Evolutionary conservation across 2,797 vertebrate genomes (phyloP).

Genomic region (Enteromius radiatus): DNA sequence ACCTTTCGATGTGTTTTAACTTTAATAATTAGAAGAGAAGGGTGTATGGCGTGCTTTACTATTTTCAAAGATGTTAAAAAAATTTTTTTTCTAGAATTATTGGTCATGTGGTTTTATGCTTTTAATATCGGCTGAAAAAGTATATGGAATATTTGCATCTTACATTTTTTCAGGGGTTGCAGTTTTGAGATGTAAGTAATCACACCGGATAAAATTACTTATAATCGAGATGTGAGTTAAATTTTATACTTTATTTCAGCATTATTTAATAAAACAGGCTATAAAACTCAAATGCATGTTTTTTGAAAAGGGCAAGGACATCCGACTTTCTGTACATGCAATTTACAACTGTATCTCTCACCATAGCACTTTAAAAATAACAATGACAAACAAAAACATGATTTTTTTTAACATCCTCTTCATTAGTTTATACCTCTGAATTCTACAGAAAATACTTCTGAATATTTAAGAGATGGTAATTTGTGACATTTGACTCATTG

Average conservation of each 20-base stretch:
- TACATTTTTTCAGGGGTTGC: not conserved
- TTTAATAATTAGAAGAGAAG: conserved; percentile 6
- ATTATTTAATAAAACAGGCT: not conserved
- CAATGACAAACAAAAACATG: not conserved
- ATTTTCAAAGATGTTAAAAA: not conserved
- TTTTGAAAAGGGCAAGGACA: not conserved
- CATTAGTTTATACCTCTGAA: not conserved
- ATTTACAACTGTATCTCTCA: not conserved
- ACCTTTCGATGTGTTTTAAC: conserved; percentile 31
- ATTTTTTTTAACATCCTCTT: not conserved
- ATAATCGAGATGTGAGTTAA: not conserved
- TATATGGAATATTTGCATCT: not conserved
- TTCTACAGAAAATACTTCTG: not conserved
- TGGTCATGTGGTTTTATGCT: not conserved
- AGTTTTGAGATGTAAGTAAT: not conserved
- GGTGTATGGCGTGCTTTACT: not conserved
- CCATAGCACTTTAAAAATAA: not conserved
- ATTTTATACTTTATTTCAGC: not conserved
- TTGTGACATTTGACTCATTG: conserved; percentile 16
- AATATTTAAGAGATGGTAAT: not conserved
- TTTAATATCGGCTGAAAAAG: not conserved
- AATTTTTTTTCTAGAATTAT: not conserved
- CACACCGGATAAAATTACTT: not conserved
- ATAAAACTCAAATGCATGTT: not conserved
- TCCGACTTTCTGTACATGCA: not conserved